Evolutionary conservation across 2,797 vertebrate species (phyloP).

Genomic region (Borostomias antarcticus): DNA sequence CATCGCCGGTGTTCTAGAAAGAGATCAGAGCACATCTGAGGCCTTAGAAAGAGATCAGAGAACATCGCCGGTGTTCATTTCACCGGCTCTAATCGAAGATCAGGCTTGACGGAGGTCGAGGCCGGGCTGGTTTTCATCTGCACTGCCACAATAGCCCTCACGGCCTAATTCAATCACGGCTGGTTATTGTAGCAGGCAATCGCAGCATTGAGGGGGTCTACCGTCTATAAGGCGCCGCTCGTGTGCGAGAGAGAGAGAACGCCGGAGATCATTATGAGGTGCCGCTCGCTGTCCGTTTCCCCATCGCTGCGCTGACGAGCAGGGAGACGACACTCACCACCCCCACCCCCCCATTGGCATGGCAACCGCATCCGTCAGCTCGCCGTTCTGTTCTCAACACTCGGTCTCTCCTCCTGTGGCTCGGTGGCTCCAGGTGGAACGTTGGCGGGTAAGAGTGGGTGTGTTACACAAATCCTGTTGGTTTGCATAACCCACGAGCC

Average conservation of each 20-base stretch:
- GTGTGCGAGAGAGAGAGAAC: constrained; percentile 27
- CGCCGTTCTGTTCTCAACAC: constrained; percentile 5
- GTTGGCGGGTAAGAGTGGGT: no score
- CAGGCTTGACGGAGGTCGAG: constrained; percentile 41
- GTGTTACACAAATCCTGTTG: no score
- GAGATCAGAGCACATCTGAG: no score
- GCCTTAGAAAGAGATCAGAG: no score
- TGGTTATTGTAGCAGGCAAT: constrained; percentile 59
- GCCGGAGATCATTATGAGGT: constrained; percentile 52
- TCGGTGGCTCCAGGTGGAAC: constrained; percentile 36
- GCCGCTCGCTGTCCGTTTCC: constrained; percentile 47
- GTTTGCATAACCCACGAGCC: no score
- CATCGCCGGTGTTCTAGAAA: no score
- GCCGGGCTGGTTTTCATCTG: constrained; percentile 16
- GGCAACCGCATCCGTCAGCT: constrained; percentile 50
- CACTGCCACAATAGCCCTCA: constrained; percentile 22
- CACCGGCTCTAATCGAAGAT: constrained; percentile 56
- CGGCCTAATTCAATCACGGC: constrained; percentile 48
- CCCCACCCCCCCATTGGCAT: constrained; percentile 45
- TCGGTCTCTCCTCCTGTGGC: no score
- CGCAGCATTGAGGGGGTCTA: constrained; percentile 41
- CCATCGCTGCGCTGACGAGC: constrained; percentile 35
- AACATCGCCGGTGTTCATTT: constrained; percentile 37
- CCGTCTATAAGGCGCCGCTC: constrained; percentile 23
- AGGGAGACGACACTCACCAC: constrained; percentile 25